Evolutionary conservation across 2,113 vertebrate genomes (phyloP).

Genomic region (Gavia stellata): DNA sequence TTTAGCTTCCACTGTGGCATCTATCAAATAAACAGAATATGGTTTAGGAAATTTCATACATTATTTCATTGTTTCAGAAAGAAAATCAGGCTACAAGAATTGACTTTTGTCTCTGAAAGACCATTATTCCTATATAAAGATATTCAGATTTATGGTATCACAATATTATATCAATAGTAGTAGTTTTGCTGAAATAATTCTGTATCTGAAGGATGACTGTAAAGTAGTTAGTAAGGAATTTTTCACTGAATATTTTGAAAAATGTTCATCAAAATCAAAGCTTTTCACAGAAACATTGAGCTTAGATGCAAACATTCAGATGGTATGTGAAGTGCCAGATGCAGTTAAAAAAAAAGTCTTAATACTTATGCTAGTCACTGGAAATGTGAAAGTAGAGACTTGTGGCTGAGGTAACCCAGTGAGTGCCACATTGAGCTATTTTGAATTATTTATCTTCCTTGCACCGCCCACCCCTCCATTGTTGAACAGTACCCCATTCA

Average conservation of each 20-base stretch:
- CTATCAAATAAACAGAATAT: not conserved
- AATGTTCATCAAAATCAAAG: not conserved
- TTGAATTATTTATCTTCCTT: not conserved
- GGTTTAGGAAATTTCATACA: not conserved
- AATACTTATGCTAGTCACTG: not conserved
- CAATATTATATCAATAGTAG: not conserved
- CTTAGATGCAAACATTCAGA: not conserved
- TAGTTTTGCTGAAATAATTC: not conserved
- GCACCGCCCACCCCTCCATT: too few species aligned
- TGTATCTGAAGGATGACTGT: not conserved
- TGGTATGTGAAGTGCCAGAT: not conserved
- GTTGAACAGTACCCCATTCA: not conserved
- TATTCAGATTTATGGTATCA: not conserved
- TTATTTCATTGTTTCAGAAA: not conserved
- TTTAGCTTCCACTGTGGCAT: not conserved
- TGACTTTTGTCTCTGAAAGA: not conserved
- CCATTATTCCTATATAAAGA: not conserved
- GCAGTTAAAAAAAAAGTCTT: not conserved
- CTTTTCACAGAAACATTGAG: not conserved
- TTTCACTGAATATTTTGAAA: not conserved
- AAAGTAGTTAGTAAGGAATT: not conserved
- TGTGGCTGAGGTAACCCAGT: not conserved
- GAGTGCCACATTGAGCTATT: not conserved
- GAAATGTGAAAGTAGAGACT: not conserved
- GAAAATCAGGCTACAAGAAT: not conserved